Evolutionary conservation across 2,888 invertebrate species (phyloP).

Genomic region (Drosophila robusta): DNA sequence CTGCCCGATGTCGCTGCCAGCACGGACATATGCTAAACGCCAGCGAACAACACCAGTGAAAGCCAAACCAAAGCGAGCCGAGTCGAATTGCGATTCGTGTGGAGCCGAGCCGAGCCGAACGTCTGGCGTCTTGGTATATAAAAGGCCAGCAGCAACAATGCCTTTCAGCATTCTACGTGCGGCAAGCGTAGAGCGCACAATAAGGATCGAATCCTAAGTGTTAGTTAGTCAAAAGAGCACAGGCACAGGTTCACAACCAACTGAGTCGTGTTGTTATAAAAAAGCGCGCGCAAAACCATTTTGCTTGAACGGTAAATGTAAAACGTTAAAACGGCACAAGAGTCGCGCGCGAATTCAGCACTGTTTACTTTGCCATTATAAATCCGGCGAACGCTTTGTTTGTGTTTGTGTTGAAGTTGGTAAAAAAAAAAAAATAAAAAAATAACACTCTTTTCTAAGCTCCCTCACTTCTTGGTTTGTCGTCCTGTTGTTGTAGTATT

Average conservation of each 20-base stretch:
- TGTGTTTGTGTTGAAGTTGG: slow-evolving; percentile 67
- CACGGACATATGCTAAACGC: slow-evolving; percentile 76
- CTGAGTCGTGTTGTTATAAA: slow-evolving; percentile 49
- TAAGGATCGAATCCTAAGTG: slow-evolving; percentile 8
- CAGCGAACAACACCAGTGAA: slow-evolving; percentile 35
- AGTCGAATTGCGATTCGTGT: slow-evolving; percentile 21
- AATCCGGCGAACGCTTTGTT: slow-evolving; percentile 63
- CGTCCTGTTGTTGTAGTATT: slow-evolving; percentile 2
- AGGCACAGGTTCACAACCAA: neutral
- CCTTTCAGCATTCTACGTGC: slow-evolving; percentile 73
- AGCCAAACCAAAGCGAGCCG: slow-evolving; percentile 40
- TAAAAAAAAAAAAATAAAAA: slow-evolving; percentile 9
- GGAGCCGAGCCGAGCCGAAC: slow-evolving; percentile 22
- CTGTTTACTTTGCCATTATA: slow-evolving; percentile 73
- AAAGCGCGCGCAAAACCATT: slow-evolving; percentile 74
- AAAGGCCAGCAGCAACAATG: slow-evolving; percentile 40
- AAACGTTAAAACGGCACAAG: slow-evolving; percentile 47
- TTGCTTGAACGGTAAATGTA: slow-evolving; percentile 30
- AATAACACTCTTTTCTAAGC: slow-evolving; percentile 4
- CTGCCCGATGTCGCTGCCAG: slow-evolving; percentile 57
- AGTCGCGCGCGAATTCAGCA: slow-evolving; percentile 65
- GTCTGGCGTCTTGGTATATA: slow-evolving; percentile 53
- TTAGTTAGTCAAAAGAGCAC: neutral
- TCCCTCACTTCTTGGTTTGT: neutral
- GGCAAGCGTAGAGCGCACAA: slow-evolving; percentile 68